Conservation (phyloP, 2,888 invertebrate genomes). For the Leucophora obtusa region DNA sequence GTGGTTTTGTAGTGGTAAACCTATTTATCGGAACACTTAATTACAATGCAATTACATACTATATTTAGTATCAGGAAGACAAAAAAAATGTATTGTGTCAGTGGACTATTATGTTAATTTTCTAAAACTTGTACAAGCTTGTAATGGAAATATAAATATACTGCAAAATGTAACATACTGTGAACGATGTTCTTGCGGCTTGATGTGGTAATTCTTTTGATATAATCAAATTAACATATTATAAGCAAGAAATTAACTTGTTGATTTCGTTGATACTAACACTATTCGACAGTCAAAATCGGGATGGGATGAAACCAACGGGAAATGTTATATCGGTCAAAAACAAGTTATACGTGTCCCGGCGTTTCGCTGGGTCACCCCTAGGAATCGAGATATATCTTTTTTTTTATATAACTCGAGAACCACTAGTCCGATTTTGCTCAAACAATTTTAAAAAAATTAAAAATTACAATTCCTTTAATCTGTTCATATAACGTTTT, state of each 20-base stretch:
- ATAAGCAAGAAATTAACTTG: not conserved
- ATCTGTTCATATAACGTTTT: too few relatives aligned
- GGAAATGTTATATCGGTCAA: too few relatives aligned
- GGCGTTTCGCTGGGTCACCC: too few relatives aligned
- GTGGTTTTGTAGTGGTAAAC: not conserved
- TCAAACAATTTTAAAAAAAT: too few relatives aligned
- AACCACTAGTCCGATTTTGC: too few relatives aligned
- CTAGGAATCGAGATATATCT: too few relatives aligned
- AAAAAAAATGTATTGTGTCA: not conserved
- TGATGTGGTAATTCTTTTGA: not conserved
- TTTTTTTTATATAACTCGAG: too few relatives aligned
- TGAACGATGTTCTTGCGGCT: not conserved
- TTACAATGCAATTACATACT: not conserved
- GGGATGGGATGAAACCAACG: too few relatives aligned
- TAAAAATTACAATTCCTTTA: too few relatives aligned
- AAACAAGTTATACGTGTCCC: too few relatives aligned
- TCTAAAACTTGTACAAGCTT: not conserved
- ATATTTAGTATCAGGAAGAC: not conserved
- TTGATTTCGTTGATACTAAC: not conserved
- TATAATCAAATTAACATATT: not conserved
- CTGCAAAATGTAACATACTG: not conserved
- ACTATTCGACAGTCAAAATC: too few relatives aligned
- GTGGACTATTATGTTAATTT: not conserved
- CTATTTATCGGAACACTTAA: constrained; percentile 1
- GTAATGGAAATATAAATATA: not conserved